A percentile compares a stretch with the other conserved stretches of the same genome.
phyloP scores from a whole-genome alignment of 2,113 vertebrate species.

The Scatophagus argus region DNA sequence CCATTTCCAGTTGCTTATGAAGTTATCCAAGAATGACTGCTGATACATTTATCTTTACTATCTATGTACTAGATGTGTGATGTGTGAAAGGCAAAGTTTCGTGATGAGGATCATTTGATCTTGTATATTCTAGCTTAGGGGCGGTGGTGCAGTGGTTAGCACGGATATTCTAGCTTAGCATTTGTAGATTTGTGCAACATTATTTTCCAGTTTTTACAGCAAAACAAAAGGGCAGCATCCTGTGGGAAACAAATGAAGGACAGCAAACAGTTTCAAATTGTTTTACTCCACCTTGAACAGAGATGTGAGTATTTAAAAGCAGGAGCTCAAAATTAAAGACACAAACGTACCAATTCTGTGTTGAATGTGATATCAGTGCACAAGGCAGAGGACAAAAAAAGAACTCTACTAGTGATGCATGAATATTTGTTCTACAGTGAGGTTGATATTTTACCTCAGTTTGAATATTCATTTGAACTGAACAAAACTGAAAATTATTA shows the following conservation, averaged over 20 bases:
- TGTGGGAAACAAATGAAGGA: neutral
- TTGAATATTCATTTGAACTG: slow-evolving; percentile 7
- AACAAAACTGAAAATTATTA: slow-evolving; percentile 7
- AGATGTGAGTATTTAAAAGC: slow-evolving; percentile 24
- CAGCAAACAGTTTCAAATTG: slow-evolving; percentile 6
- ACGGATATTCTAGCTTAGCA: neutral
- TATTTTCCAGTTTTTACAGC: neutral
- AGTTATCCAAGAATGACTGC: neutral
- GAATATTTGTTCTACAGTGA: slow-evolving; percentile 10
- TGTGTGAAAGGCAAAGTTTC: neutral
- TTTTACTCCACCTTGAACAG: slow-evolving; percentile 28
- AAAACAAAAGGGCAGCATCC: neutral
- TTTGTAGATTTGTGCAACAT: neutral
- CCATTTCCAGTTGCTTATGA: neutral
- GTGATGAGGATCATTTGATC: neutral
- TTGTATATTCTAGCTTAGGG: neutral
- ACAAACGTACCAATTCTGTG: slow-evolving; percentile 15
- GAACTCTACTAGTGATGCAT: neutral
- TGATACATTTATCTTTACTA: no score
- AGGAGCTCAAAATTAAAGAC: slow-evolving; percentile 24
- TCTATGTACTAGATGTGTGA: neutral
- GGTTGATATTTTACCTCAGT: neutral
- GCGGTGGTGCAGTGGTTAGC: no score
- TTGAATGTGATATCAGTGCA: neutral
- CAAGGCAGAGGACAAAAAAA: neutral